Percentiles rank a stretch among this genome's conserved stretches.
These are phyloP conservation scores for Phyllostomus discolor DNA, from an alignment of 2,113 vertebrate species.

Conservation along the genomic window DNA sequence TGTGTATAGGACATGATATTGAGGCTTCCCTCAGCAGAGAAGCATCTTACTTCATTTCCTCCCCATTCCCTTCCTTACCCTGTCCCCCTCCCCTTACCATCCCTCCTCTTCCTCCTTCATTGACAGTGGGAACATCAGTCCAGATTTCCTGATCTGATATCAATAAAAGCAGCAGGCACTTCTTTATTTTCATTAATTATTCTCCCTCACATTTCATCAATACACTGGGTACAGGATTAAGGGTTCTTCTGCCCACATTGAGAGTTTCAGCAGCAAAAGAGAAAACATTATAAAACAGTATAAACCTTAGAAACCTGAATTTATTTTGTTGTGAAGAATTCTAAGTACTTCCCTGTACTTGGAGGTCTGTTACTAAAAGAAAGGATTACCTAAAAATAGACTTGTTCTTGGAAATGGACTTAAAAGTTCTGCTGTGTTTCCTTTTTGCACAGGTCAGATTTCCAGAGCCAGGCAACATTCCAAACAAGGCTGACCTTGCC, in stretches of 20 bases:
- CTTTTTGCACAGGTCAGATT: constrained; percentile 1
- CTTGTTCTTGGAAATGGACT: constrained; percentile 1
- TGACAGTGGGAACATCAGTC: neutral
- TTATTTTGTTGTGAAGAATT: neutral
- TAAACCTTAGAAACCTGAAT: neutral
- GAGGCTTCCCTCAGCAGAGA: neutral
- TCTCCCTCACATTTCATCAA: neutral
- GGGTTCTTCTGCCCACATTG: neutral
- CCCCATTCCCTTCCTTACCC: no score
- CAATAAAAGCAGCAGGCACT: neutral
- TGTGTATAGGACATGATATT: neutral
- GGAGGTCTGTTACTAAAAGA: constrained; percentile 3
- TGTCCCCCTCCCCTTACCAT: no score
- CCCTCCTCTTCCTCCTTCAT: neutral
- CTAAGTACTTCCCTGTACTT: neutral
- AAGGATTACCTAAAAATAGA: constrained; percentile 46
- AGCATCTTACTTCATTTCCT: neutral
- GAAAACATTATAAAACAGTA: neutral
- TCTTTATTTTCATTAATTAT: neutral
- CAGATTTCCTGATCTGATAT: neutral
- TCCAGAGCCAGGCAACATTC: constrained; percentile 4
- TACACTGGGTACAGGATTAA: neutral
- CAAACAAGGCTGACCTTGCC: neutral
- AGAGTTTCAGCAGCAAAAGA: neutral
- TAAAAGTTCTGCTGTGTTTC: neutral